These are phyloP conservation scores for Carpatolechia fugitivella DNA, from an alignment of 2,888 invertebrate genomes.

Conservation along the genomic window DNA sequence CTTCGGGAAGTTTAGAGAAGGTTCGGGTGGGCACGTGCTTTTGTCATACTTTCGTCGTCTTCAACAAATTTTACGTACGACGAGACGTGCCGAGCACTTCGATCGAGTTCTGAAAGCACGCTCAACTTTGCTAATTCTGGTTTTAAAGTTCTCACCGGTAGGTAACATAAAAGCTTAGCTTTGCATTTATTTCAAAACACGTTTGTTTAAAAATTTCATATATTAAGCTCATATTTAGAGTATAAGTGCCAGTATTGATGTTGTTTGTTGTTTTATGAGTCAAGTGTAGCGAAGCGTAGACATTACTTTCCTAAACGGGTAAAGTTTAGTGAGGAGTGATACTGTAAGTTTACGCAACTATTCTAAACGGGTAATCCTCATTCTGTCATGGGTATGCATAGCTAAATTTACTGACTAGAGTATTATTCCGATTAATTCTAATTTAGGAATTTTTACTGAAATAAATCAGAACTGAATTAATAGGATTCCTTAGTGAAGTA, in stretches of 20 bases:
- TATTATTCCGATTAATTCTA: constrained; percentile 8
- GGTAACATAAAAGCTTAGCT: constrained; percentile 30
- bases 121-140: constrained; percentile 59
- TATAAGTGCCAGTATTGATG: not conserved
- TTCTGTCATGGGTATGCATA: constrained; percentile 10
- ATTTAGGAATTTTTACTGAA: not conserved
- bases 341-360: constrained; percentile 16
- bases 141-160: constrained; percentile 50
- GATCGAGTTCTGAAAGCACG: constrained; percentile 63
- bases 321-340: constrained; percentile 9
- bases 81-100: constrained; percentile 68
- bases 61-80: constrained; percentile 61
- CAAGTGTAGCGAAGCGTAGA: not conserved
- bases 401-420: constrained; percentile 3
- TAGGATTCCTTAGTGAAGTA: constrained; percentile 8
- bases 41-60: constrained; percentile 67
- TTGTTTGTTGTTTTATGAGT: not conserved
- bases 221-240: not conserved
- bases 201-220: not conserved
- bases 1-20: constrained; percentile 70
- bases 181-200: constrained; percentile 13
- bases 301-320: constrained; percentile 7
- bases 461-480: no score
- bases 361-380: constrained; percentile 17
- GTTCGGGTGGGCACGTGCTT: constrained; percentile 71